These are phyloP conservation scores for Clamator glandarius DNA, from an alignment of 2,797 vertebrate species.

Conservation along the genomic window DNA sequence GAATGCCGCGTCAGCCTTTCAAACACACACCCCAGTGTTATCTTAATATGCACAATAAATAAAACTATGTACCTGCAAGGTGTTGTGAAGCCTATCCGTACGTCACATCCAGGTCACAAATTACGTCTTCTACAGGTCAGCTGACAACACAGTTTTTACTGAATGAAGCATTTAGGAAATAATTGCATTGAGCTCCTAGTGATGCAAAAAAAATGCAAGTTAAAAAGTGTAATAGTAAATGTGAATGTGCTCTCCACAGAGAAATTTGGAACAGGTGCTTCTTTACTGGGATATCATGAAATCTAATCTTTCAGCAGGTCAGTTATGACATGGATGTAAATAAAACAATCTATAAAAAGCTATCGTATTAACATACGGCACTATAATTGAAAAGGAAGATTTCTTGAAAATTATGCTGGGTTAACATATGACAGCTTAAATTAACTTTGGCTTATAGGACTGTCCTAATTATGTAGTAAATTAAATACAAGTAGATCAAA, in stretches of 20 bases:
- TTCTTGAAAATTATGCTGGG: constrained; percentile 5
- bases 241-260: neutral
- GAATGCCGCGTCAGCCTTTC: fast-evolving
- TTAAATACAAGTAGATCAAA: constrained; percentile 25
- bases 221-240: neutral
- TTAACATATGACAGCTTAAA: constrained; percentile 44
- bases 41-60: neutral
- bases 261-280: neutral
- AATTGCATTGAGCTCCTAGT: neutral
- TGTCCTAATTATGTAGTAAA: constrained; percentile 8
- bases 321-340: constrained; percentile 13
- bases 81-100: neutral
- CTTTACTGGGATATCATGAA: neutral
- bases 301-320: neutral
- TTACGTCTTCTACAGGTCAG: neutral
- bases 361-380: neutral
- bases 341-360: constrained; percentile 13
- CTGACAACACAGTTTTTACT: neutral
- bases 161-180: neutral
- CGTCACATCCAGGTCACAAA: neutral
- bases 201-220: neutral
- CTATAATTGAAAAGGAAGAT: neutral
- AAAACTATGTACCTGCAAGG: neutral
- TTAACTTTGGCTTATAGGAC: constrained; percentile 20
- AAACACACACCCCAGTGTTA: neutral